Evolutionary conservation across 2,888 invertebrate genomes (phyloP), one percentile per base, ranked within the genome.

Genomic region (Athripsodes cinereus): DNA sequence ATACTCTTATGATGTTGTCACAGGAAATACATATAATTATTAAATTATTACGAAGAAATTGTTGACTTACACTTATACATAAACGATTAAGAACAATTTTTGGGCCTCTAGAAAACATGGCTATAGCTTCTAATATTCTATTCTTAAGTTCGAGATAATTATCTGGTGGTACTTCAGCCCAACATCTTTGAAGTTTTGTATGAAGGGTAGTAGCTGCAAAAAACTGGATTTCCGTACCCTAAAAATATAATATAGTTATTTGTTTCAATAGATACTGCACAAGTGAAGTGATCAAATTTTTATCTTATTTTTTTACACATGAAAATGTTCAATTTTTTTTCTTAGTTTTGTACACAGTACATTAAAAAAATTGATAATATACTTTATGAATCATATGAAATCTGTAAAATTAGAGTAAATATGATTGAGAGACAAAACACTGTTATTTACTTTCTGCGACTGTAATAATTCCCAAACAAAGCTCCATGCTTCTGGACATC

Each of bases 181-280:
- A 96, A 69, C 86, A 87, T 69, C 91, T 87, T 66, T 91, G 83
- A 53, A 96, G 83, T 72, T 96, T 96, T 0, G 88, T 85, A 68
- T 96, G 91, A 20, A 96, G 73, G 22, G 93, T 93, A 51, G 90
- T 90, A 2, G 96, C 96, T 56, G 90, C 96, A 79, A 92, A 96
- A 75, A 93, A 96, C 73, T 96, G 95, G 31, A 94, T 89, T 77
- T 95, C 95, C 64, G 87, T 86, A 57, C 84, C 81, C 92, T 93
- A 46, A 52, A 49, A 52, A 50, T 11, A 49, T 47, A 22, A 16
- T 10, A 50, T 22, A 19, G n/a, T n/a, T n/a, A n/a, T n/a, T n/a
- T n/a, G n/a, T n/a, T n/a, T n/a, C n/a, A n/a, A n/a, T n/a, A n/a
- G n/a, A n/a, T n/a, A n/a, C n/a, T n/a, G n/a, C n/a, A n/a, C n/a